phyloP scores from a whole-genome alignment of 2,797 vertebrate species.

The Todus mexicanus region DNA sequence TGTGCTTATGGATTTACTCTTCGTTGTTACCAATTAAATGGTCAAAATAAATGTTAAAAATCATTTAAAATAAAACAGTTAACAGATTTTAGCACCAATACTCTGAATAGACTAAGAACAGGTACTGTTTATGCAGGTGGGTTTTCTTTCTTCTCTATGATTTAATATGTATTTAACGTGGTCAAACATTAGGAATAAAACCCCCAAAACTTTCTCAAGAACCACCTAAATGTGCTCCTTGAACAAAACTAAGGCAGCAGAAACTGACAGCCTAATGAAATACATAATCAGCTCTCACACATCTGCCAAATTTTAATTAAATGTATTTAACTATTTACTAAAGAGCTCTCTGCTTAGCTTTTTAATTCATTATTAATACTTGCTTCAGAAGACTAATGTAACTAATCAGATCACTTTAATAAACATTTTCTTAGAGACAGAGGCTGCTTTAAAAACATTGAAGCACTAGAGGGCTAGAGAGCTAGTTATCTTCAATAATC shows the following conservation, averaged over 20 bases:
- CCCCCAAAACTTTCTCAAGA: background rate
- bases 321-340: background rate
- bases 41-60: background rate
- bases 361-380: background rate
- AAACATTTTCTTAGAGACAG: background rate
- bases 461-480: slow-evolving; percentile 19
- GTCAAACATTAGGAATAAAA: background rate
- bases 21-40: background rate
- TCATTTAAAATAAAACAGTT: background rate
- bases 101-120: background rate
- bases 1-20: background rate
- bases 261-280: background rate
- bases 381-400: background rate
- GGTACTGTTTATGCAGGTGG: background rate
- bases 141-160: background rate
- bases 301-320: background rate
- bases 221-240: background rate
- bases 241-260: background rate
- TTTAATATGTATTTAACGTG: background rate
- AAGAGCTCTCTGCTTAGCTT: background rate
- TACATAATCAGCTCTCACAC: background rate
- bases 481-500: background rate
- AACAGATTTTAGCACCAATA: background rate
- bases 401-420: background rate
- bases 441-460: background rate